Percentiles rank a stretch among this genome's conserved stretches.
phyloP scores from a whole-genome alignment of 2,113 vertebrate genomes.

The Sander vitreus region DNA sequence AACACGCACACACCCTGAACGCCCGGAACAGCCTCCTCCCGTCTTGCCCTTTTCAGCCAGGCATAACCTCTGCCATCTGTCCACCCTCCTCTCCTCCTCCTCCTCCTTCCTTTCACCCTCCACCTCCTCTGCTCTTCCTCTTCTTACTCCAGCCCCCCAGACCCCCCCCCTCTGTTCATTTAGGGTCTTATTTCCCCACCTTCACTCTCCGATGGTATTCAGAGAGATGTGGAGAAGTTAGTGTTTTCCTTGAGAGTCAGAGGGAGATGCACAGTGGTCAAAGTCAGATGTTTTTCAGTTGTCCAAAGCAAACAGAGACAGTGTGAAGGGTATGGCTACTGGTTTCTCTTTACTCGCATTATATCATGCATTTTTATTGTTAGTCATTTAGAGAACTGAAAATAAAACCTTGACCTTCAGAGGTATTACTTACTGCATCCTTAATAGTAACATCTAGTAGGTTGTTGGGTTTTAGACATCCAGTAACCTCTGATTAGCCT shows the following conservation, averaged over 20 bases:
- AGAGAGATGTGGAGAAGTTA: constrained; percentile 18
- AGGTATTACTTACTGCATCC: not conserved
- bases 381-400: not conserved
- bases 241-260: constrained; percentile 4
- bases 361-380: not conserved
- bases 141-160: constrained; percentile 6
- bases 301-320: not conserved
- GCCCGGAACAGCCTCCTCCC: constrained; percentile 49
- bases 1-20: constrained; percentile 31
- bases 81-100: constrained; percentile 42
- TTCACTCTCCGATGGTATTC: constrained; percentile 57
- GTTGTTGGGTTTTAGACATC: not conserved
- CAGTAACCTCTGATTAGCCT: not conserved
- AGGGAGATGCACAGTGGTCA: not conserved
- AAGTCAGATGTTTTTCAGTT: not conserved
- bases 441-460: not conserved
- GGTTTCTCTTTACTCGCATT: not conserved
- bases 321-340: not conserved
- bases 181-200: constrained; percentile 26
- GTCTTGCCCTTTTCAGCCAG: constrained; percentile 75
- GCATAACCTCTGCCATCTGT: constrained; percentile 83
- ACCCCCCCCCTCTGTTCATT: constrained; percentile 1
- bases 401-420: not conserved
- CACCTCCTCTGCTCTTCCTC: constrained; percentile 11
- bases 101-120: constrained; percentile 33